Percentiles rank a stretch among this genome's conserved stretches.
Conservation (phyloP, 2,888 invertebrate genomes). For the Teinopalpus imperialis region DNA sequence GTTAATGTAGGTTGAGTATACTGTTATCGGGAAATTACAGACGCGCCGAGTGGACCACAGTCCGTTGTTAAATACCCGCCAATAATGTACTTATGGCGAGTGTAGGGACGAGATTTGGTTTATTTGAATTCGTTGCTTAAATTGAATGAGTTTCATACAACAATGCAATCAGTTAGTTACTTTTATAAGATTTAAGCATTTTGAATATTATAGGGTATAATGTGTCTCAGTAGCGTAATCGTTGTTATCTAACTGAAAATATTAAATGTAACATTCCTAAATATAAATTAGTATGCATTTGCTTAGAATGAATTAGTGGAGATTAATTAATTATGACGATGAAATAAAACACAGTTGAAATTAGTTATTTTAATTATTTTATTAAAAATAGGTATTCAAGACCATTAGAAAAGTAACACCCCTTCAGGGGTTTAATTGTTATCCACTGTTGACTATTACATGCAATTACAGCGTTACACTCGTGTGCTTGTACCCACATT, state of each 20-base stretch:
- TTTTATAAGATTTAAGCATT: constrained; percentile 4
- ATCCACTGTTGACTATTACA: background rate
- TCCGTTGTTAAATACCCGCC: constrained; percentile 60
- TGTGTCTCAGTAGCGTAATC: no score
- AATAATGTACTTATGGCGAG: constrained; percentile 65
- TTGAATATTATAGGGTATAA: no score
- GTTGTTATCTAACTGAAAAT: no score
- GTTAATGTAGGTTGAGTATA: constrained; percentile 47
- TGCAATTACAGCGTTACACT: background rate
- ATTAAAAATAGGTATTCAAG: constrained; percentile 77
- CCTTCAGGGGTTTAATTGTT: constrained; percentile 30
- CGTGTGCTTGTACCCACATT: no score
- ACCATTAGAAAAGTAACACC: constrained; percentile 73
- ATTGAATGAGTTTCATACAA: constrained; percentile 58
- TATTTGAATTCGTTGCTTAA: constrained; percentile 56
- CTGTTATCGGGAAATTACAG: constrained; percentile 65
- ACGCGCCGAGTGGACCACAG: constrained; percentile 54
- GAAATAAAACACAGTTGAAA: constrained; percentile 39
- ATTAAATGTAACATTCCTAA: no score
- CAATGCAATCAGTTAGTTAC: constrained; percentile 33
- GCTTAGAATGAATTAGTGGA: no score
- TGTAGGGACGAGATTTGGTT: constrained; percentile 64
- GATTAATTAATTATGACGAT: no score
- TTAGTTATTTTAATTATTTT: constrained; percentile 70
- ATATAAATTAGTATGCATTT: no score